phyloP scores from a whole-genome alignment of 2,888 invertebrate genomes.

The Ophraella communa region DNA sequence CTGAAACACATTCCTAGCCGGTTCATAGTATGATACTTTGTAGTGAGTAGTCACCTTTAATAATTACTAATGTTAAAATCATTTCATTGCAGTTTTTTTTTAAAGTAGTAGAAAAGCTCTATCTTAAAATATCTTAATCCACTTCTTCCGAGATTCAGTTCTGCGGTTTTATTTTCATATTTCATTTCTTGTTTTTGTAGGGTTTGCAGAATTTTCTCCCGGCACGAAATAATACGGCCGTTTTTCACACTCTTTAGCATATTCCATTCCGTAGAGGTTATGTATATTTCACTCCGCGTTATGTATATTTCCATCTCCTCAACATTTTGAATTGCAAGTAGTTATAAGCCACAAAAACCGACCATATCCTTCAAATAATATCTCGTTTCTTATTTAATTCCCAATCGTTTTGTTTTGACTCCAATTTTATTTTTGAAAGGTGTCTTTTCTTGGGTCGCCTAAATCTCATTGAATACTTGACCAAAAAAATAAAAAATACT shows the following conservation, averaged over 20 bases:
- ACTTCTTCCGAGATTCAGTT: neutral
- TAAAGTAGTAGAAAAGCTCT: too few relatives aligned
- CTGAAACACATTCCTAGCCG: too few relatives aligned
- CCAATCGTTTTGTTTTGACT: too few relatives aligned
- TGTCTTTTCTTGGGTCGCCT: too few relatives aligned
- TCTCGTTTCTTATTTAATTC: too few relatives aligned
- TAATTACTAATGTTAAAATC: too few relatives aligned
- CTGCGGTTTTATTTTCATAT: slow-evolving; percentile 5
- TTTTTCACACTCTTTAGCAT: slow-evolving; percentile 12
- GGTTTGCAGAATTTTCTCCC: slow-evolving; percentile 1
- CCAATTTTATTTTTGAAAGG: too few relatives aligned
- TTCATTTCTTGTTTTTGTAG: slow-evolving; percentile 6
- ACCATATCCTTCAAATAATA: neutral
- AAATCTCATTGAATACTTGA: too few relatives aligned
- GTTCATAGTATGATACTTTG: too few relatives aligned
- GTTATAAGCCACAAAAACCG: neutral
- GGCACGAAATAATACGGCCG: slow-evolving; percentile 13
- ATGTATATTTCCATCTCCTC: slow-evolving; percentile 9
- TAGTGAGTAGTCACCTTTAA: too few relatives aligned
- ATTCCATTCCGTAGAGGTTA: slow-evolving; percentile 5
- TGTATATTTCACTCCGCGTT: slow-evolving; percentile 2
- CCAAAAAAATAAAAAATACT: too few relatives aligned
- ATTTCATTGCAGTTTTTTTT: too few relatives aligned
- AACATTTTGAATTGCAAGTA: neutral
- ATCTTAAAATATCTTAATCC: slow-evolving; percentile 12